Evolutionary conservation across 2,888 invertebrate species (phyloP).

Genomic region (Agrochola litura): DNA sequence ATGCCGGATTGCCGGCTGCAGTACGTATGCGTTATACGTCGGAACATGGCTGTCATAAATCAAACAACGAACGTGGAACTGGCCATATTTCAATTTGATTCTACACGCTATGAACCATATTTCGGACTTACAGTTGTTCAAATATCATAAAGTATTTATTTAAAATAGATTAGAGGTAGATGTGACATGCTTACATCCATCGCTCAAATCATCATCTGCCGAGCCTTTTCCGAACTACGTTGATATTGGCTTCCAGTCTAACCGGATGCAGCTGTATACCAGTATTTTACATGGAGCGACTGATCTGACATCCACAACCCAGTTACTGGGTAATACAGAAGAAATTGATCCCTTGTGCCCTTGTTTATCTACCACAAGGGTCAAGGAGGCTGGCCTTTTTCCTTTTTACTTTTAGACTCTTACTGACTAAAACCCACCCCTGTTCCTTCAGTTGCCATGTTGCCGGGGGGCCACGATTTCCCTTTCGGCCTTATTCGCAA

Average conservation of each 20-base stretch:
- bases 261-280: neutral
- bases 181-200: neutral
- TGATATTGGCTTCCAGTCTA: neutral
- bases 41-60: slow-evolving; percentile 1
- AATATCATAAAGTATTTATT: neutral
- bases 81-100: slow-evolving; percentile 1
- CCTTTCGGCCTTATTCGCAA: no score
- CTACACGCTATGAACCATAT: neutral
- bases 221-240: neutral
- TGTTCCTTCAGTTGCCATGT: no score
- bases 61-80: neutral
- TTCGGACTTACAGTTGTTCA: neutral
- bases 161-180: neutral
- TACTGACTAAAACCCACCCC: no score
- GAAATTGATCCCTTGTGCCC: neutral
- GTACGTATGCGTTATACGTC: neutral
- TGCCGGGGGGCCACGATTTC: no score
- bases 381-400: neutral
- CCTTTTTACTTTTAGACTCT: no score
- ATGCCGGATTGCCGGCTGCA: neutral
- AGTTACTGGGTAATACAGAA: neutral
- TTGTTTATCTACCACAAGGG: neutral
- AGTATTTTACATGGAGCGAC: neutral
- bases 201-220: neutral
- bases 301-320: neutral